phyloP scores from a whole-genome alignment of 2,113 vertebrate genomes.

The Cyrtonyx montezumae region DNA sequence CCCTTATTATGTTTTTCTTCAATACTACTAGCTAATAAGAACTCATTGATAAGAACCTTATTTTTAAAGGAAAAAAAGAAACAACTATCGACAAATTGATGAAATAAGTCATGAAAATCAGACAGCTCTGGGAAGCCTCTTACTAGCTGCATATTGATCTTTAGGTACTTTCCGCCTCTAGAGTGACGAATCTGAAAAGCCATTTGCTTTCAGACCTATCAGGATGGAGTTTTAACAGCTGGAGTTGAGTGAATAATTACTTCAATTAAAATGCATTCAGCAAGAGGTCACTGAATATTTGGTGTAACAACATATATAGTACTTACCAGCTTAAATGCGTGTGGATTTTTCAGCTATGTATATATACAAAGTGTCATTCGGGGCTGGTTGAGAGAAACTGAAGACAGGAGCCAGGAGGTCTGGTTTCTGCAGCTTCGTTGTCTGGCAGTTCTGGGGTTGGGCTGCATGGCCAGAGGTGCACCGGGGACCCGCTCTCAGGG shows the following conservation, averaged over 20 bases:
- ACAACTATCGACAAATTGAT: slow-evolving; percentile 5
- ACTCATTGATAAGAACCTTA: slow-evolving; percentile 7
- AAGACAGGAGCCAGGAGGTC: neutral
- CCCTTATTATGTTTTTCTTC: neutral
- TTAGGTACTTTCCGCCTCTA: neutral
- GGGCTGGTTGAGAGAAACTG: neutral
- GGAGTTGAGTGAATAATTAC: slow-evolving; percentile 65
- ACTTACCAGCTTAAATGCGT: slow-evolving; percentile 49
- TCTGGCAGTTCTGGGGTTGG: neutral
- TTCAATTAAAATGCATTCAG: slow-evolving; percentile 67
- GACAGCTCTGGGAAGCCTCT: neutral
- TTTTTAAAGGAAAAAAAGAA: neutral
- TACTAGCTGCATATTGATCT: slow-evolving; percentile 2
- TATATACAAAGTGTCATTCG: slow-evolving; percentile 42
- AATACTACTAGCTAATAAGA: neutral
- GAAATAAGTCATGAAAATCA: neutral
- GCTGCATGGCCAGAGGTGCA: neutral
- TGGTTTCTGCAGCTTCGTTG: neutral
- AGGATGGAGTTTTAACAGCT: slow-evolving; percentile 50
- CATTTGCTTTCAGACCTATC: slow-evolving; percentile 36
- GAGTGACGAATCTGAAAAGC: slow-evolving; percentile 14
- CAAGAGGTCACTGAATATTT: slow-evolving; percentile 66
- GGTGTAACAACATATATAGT: slow-evolving; percentile 24
- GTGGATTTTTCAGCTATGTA: slow-evolving; percentile 58
- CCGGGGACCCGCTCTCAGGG: neutral